Percentiles rank a stretch among this genome's conserved stretches.
Conservation (phyloP, 64 coral and sea anemone genomes). For the Porites australiensis region DNA sequence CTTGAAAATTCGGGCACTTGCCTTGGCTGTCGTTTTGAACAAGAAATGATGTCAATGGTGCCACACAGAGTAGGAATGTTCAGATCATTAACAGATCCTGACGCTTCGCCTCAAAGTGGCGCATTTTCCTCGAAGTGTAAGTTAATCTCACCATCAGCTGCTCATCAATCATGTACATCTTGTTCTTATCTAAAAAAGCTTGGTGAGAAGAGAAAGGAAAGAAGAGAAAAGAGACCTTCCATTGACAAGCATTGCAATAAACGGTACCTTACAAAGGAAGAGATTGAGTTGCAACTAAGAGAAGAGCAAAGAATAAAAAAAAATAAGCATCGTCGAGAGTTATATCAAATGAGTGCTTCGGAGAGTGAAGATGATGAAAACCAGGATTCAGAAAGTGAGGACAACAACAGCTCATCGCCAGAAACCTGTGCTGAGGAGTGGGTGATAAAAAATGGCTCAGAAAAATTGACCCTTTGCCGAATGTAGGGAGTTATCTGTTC, state of each 20-base stretch:
- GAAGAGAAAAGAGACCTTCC: conserved; percentile 7
- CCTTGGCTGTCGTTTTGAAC: not conserved
- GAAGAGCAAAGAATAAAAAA: conserved; percentile 18
- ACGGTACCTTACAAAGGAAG: conserved; percentile 43
- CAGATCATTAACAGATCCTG: not conserved
- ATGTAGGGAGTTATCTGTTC: not conserved
- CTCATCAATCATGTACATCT: not conserved
- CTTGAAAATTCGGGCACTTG: not conserved
- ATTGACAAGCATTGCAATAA: conserved; percentile 11
- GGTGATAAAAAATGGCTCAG: not conserved
- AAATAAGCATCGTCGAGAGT: not conserved
- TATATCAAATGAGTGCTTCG: not conserved
- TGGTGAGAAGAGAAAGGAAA: not conserved
- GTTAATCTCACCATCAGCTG: not conserved
- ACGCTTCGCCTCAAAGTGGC: not conserved
- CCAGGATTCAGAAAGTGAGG: conserved; percentile 3
- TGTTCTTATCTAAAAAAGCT: not conserved
- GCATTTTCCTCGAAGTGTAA: conserved; percentile 31
- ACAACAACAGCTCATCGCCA: not conserved
- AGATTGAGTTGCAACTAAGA: conserved; percentile 38
- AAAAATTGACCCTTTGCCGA: not conserved
- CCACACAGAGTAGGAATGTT: conserved; percentile 22
- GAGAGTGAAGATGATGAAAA: conserved; percentile 13
- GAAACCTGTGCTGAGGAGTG: not conserved
- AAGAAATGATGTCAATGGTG: not conserved